Percentiles rank a stretch among this genome's conserved stretches.
Conservation (phyloP, 2,113 vertebrate genomes). For the Amblyornis subalaris region DNA sequence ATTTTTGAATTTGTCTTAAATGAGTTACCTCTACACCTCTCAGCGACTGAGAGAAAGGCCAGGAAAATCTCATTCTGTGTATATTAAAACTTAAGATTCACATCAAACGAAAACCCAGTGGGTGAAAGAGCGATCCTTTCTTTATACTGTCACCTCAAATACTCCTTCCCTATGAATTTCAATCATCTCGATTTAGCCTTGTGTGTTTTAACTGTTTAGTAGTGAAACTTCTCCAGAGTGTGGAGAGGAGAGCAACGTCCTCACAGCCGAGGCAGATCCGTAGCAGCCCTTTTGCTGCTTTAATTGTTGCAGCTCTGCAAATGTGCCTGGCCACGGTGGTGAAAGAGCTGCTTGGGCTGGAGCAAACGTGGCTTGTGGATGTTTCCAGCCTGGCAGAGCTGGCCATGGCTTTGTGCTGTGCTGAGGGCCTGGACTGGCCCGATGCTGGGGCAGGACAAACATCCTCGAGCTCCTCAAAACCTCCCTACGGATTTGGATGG, state of each 20-base stretch:
- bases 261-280: rapidly evolving
- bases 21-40: not conserved
- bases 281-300: not conserved
- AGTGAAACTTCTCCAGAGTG: not conserved
- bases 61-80: not conserved
- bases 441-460: not conserved
- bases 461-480: not conserved
- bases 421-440: not conserved
- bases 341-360: not conserved
- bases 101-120: not conserved
- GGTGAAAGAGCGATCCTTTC: not conserved
- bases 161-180: not conserved
- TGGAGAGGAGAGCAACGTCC: not conserved
- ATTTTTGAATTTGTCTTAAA: not conserved
- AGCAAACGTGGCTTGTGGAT: not conserved
- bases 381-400: not conserved
- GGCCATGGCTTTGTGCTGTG: not conserved
- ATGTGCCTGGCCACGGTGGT: not conserved
- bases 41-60: not conserved
- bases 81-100: not conserved
- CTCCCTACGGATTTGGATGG: not conserved
- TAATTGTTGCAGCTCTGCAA: not conserved
- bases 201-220: constrained; percentile 14
- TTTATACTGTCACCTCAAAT: constrained; percentile 11
- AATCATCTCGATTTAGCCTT: not conserved